Conservation (phyloP, 2,797 vertebrate genomes). For the Peromyscus melanophrys region DNA sequence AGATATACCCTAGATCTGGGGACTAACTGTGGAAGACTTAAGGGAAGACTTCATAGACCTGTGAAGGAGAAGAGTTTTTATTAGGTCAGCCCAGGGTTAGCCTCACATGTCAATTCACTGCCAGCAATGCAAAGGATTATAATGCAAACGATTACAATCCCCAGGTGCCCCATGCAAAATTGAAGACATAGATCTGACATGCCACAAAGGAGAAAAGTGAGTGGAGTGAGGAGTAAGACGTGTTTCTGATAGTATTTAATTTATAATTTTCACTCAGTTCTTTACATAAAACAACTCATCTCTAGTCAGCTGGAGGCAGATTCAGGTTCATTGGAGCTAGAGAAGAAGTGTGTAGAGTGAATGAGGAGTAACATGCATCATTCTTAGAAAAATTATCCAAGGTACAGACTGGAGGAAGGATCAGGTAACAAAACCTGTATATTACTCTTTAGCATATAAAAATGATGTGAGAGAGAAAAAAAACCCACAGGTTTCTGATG, state of each 20-base stretch:
- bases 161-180: not conserved
- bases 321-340: not conserved
- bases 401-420: not conserved
- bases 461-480: not conserved
- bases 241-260: constrained; percentile 12
- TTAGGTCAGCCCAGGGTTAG: not conserved
- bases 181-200: not conserved
- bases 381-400: constrained; percentile 41
- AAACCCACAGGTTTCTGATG: not conserved
- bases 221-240: not conserved
- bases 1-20: not conserved
- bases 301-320: not conserved
- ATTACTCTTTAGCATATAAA: not conserved
- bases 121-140: not conserved
- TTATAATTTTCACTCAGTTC: constrained; percentile 18
- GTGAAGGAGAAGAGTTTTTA: not conserved
- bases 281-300: constrained; percentile 1
- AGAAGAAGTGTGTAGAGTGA: not conserved
- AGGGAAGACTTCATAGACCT: not conserved
- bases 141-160: constrained; percentile 12
- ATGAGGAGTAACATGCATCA: not conserved
- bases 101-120: not conserved
- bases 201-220: not conserved
- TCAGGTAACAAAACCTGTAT: not conserved
- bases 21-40: not conserved